These are phyloP conservation scores for Melolontha melolontha DNA, from an alignment of 2,888 invertebrate species.

Conservation along the genomic window DNA sequence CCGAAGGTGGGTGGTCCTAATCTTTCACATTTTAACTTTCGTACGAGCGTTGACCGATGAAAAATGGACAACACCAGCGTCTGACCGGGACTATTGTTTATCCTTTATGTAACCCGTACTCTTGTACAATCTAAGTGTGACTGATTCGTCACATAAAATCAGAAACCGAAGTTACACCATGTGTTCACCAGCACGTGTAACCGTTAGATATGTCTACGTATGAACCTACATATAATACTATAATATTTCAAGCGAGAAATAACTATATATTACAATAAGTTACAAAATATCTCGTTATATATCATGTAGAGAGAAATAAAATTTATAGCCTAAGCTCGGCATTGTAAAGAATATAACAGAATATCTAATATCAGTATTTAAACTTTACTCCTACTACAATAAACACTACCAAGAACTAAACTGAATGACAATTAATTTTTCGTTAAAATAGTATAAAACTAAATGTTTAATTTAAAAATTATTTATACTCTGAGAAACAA, in stretches of 20 bases:
- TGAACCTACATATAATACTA: no score
- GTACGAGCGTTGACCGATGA: conserved; percentile 38
- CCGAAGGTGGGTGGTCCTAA: conserved; percentile 45
- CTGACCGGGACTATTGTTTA: conserved; percentile 26
- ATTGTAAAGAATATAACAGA: not conserved
- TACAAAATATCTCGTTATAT: no score
- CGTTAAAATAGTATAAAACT: no score
- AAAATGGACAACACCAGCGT: conserved; percentile 29
- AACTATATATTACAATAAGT: no score
- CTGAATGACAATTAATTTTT: no score
- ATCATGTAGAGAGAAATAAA: not conserved
- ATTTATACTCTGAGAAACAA: no score
- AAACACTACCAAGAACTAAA: no score
- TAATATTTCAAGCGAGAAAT: no score
- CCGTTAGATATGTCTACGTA: not conserved
- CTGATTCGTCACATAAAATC: conserved; percentile 24
- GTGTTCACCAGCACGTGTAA: conserved; percentile 1
- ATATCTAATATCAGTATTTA: no score
- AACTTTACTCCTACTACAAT: no score
- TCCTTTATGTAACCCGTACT: conserved; percentile 9
- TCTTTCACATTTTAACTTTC: conserved; percentile 43
- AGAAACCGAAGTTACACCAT: conserved; percentile 4
- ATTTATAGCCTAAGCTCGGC: not conserved
- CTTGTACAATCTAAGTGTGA: conserved; percentile 8
- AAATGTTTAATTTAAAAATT: no score